Base-by-base conservation (phyloP, 2,797 vertebrate species). In the Apogon hyalosoma region DNA sequence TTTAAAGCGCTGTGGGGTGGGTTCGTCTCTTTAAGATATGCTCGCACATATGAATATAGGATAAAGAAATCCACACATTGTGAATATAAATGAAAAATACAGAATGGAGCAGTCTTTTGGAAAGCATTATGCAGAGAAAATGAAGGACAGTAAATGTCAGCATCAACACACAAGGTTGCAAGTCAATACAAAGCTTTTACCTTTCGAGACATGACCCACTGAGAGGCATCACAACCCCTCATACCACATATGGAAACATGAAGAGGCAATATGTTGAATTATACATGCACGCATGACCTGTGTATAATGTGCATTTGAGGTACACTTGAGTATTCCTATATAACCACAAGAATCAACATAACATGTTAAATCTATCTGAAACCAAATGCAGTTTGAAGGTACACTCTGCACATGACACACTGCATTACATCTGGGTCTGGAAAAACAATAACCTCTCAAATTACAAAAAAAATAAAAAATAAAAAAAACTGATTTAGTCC, bases 61-160 rank as follows among this genome's bases (percentile, higher is more conserved):
- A 28, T 28, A 28, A 28, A 4, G 6, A 79, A 82, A 76, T 51
- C 67, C 52, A 64, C 67, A 19, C 75, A 63, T 56, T 67, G 55
- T 65, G 73, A 82, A 83, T 69, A 58, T 82, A 49, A 82, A 79
- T 82, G 61, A 65, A 73, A 77, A 65, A 63, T 69, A 48, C 51
- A 69, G 47, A 64, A 24, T 28, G 24, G 6, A 28, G 24, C 5
- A 28, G 3, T 28, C 24, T 28, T 28, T 28, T 28, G 24, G 2
- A 28, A 3, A 6, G 24, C 24, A 28, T 28, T 28, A 28, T 28
- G 6, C 24, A 28, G 24, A 28, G 24, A 28, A 28, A 28, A 28
- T 28, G 4, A 28, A 28, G 24, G 24, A 28, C 24, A 28, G 24
- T 11, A 49, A 61, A 60, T 51, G 24, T 33, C 43, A 28, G 24